Percentiles rank a stretch among this genome's conserved stretches.
Evolutionary conservation across 2,113 vertebrate species (phyloP).

Genomic region (Pardalotus punctatus): DNA sequence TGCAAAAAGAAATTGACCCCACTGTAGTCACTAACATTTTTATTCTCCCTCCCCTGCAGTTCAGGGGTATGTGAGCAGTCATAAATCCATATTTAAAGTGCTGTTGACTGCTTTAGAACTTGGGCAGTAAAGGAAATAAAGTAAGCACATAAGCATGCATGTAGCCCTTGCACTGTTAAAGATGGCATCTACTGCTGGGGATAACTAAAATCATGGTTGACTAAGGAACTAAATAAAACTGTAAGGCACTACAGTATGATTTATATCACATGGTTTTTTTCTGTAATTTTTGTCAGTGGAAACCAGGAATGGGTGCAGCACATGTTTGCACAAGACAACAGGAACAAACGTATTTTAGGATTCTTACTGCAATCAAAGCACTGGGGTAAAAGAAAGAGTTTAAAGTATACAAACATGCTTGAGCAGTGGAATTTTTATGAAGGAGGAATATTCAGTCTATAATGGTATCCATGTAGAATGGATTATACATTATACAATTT

Average conservation of each 20-base stretch:
- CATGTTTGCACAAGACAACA: background rate
- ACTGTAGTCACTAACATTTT: background rate
- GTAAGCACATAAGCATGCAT: constrained; percentile 47
- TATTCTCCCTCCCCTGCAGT: constrained; percentile 7
- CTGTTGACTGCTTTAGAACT: constrained; percentile 47
- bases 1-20: constrained; percentile 1
- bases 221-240: constrained; percentile 33
- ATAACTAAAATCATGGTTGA: background rate
- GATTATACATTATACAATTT: background rate
- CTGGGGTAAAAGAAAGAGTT: background rate
- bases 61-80: background rate
- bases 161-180: constrained; percentile 3
- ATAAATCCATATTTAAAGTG: constrained; percentile 42
- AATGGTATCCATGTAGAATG: background rate
- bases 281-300: background rate
- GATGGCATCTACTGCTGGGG: background rate
- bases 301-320: background rate
- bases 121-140: constrained; percentile 33
- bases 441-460: background rate
- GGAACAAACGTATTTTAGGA: background rate
- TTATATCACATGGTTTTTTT: background rate
- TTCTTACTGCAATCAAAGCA: background rate
- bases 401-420: background rate
- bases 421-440: background rate
- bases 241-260: background rate